These are phyloP conservation scores for Patiria miniata DNA, from an alignment of 35 echinoderm and acorn worm genomes.

Conservation along the genomic window DNA sequence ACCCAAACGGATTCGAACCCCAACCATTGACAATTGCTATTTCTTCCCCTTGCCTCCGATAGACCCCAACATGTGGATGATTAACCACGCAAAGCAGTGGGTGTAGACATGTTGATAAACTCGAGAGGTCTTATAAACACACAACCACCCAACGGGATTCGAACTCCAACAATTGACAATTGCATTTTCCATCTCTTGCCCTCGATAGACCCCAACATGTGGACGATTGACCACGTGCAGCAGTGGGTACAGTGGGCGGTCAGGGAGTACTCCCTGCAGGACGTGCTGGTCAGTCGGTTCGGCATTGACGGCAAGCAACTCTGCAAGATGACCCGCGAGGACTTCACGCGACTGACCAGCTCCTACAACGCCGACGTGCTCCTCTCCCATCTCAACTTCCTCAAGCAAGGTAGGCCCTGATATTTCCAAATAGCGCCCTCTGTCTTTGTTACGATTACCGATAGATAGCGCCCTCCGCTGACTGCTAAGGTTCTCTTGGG, in stretches of 20 bases:
- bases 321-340: constrained; percentile 91
- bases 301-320: constrained; percentile 93
- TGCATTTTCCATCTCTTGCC: not conserved
- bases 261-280: constrained; percentile 81
- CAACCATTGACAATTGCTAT: too few relatives aligned
- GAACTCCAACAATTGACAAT: too few relatives aligned
- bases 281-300: constrained; percentile 83
- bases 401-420: constrained; percentile 84
- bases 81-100: too few relatives aligned
- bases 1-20: too few relatives aligned
- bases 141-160: too few relatives aligned
- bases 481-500: not conserved
- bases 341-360: constrained; percentile 88
- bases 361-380: constrained; percentile 90
- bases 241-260: constrained; percentile 99
- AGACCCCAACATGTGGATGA: too few relatives aligned
- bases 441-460: too few relatives aligned
- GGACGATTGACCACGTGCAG: constrained; percentile 87
- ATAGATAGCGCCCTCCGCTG: constrained; percentile 17
- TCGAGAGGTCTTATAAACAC: too few relatives aligned
- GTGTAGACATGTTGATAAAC: too few relatives aligned
- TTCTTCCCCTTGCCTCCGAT: not conserved
- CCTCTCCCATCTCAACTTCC: constrained; percentile 91
- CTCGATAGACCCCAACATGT: constrained; percentile 92
- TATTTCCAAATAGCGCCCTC: too few relatives aligned